Conservation (phyloP, 2,888 invertebrate species). For the Limenitis camilla region DNA sequence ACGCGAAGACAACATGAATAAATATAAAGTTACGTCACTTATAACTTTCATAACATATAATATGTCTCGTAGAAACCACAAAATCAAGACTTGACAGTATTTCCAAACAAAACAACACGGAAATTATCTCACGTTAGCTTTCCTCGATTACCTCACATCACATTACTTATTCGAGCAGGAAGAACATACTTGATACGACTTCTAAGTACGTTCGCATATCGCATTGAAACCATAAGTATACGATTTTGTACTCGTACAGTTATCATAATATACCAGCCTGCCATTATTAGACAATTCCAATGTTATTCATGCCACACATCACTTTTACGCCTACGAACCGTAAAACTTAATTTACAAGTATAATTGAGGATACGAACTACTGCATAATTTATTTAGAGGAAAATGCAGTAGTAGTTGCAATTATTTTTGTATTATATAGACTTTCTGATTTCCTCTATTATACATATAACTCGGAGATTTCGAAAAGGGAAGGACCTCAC, state of each 20-base stretch:
- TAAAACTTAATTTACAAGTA: constrained; percentile 34
- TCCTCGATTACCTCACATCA: constrained; percentile 27
- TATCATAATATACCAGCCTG: constrained; percentile 4
- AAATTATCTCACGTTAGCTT: constrained; percentile 28
- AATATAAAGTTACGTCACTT: not conserved
- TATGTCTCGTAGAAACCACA: constrained; percentile 12
- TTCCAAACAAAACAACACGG: constrained; percentile 25
- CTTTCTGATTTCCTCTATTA: not conserved
- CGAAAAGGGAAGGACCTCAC: too few species aligned
- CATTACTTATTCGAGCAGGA: constrained; percentile 31
- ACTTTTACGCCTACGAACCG: constrained; percentile 30
- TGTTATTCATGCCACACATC: constrained; percentile 21
- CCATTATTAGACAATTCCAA: constrained; percentile 22
- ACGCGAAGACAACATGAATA: not conserved
- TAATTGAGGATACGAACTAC: constrained; percentile 30
- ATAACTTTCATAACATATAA: not conserved
- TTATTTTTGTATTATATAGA: not conserved
- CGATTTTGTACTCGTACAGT: not conserved
- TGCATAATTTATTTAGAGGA: constrained; percentile 32
- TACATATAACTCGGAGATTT: too few species aligned
- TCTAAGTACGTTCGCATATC: constrained; percentile 7
- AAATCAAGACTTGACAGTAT: constrained; percentile 14
- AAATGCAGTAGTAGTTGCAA: constrained; percentile 27
- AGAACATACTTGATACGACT: constrained; percentile 23
- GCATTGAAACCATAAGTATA: constrained; percentile 12